These are phyloP conservation scores for Cardiocondyla obscurior DNA, from an alignment of 1,140 invertebrate genomes.

Conservation along the genomic window DNA sequence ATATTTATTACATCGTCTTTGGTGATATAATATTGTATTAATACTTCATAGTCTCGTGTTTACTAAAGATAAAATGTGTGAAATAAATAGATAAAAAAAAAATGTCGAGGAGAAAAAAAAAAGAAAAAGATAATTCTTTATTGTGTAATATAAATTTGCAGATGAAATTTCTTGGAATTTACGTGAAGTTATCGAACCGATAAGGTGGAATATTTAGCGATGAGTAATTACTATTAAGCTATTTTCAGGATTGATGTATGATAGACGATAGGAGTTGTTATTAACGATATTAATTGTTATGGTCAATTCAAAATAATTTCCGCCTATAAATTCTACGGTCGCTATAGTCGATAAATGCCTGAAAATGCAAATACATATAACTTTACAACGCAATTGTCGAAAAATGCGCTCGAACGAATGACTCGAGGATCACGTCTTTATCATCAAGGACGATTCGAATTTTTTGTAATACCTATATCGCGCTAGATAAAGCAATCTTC, in stretches of 20 bases:
- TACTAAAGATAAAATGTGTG: not conserved
- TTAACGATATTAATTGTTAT: not conserved
- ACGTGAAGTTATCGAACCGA: not conserved
- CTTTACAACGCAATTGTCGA: not conserved
- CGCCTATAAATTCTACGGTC: not conserved
- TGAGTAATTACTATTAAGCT: not conserved
- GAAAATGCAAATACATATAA: not conserved
- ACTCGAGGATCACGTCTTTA: not conserved
- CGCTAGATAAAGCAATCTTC: slow-evolving; percentile 25
- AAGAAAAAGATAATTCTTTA: not conserved
- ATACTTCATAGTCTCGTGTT: not conserved
- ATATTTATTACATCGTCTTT: too few relatives aligned
- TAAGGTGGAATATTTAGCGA: not conserved
- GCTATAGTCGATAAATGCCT: not conserved
- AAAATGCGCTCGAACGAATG: not conserved
- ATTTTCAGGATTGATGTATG: not conserved
- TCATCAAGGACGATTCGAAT: not conserved
- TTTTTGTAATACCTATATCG: slow-evolving; percentile 36
- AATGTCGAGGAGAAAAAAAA: not conserved
- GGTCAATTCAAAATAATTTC: not conserved
- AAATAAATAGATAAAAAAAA: not conserved
- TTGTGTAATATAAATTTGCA: not conserved
- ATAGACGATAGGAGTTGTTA: not conserved
- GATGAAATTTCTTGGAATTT: not conserved
- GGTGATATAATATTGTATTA: not conserved